Base-by-base conservation (phyloP, 2,888 invertebrate genomes). In the Lasioglossum villosulum region DNA sequence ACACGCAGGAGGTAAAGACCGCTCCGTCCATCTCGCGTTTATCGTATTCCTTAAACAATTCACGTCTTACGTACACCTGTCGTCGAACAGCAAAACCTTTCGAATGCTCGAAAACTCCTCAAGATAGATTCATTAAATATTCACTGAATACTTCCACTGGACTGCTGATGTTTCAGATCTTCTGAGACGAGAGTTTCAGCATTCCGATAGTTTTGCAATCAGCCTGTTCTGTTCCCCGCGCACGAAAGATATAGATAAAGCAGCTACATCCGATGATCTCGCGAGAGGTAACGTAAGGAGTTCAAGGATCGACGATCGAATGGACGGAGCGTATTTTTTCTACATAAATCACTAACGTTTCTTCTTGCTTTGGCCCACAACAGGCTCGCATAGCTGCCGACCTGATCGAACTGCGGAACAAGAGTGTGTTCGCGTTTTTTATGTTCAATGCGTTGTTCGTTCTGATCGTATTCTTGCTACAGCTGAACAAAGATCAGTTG, bases 391-490 rank as follows among this genome's bases (percentile, higher is more conserved):
- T 98, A 95, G 98, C 98, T 94, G 96, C 96, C 94, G 99, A 99
- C 96, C 97, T 99, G 96, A 97, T 98, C 95, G 99, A 99, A 95
- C 97, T 99, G 95, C 97, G 99, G 95, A 99, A 99, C 97, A 99
- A 99, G 96, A 98, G 98, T 94, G 98, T 99, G 95, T 99, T 99
- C 96, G 98, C 98, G 95, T 99, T 99, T 97, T 98, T 99, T 96
- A 99, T 99, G 99, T 98, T 99, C 97, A 99, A 99, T 97, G 98
- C 99, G 96, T 97, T 99, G 95, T 99, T 99, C 97, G 98, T 99
- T 95, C 97, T 99, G 96, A 98, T 99, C 96, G 99, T 99, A 95
- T 98, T 99, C 96, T 98, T 99, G 96, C 98, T 99, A 95, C 99
- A 99, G 97, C 97, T 99, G 96, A 99, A 99, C 96, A 99, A 99